phyloP scores from a whole-genome alignment of 2,113 vertebrate genomes.

The Sitta europaea region DNA sequence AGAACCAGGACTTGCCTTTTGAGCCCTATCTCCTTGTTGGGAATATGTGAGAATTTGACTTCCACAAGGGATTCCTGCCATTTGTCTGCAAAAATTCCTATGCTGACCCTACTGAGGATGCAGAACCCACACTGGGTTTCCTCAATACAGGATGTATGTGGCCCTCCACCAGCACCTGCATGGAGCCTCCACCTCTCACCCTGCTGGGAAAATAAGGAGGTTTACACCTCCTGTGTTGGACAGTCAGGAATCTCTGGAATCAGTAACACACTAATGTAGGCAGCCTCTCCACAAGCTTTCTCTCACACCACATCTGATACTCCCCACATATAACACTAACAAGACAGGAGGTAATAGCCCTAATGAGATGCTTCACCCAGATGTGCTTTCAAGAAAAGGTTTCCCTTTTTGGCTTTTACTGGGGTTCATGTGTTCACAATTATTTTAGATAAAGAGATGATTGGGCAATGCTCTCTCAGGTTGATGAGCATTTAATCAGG shows the following conservation, averaged over 20 bases:
- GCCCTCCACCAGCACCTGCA: not conserved
- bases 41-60: not conserved
- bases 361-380: not conserved
- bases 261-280: not conserved
- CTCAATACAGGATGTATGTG: not conserved
- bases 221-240: not conserved
- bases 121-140: not conserved
- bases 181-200: not conserved
- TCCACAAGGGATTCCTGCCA: not conserved
- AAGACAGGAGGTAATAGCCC: not conserved
- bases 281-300: not conserved
- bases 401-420: not conserved
- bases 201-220: not conserved
- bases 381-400: not conserved
- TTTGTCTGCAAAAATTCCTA: not conserved
- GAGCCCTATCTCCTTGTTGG: not conserved
- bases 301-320: not conserved
- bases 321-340: not conserved
- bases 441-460: not conserved
- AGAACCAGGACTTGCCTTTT: not conserved
- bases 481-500: conserved; percentile 8
- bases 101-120: not conserved
- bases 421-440: not conserved
- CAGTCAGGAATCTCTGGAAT: not conserved
- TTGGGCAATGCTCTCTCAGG: not conserved